Base-by-base conservation (phyloP, 2,888 invertebrate genomes). In the Geophilus truncorum region DNA sequence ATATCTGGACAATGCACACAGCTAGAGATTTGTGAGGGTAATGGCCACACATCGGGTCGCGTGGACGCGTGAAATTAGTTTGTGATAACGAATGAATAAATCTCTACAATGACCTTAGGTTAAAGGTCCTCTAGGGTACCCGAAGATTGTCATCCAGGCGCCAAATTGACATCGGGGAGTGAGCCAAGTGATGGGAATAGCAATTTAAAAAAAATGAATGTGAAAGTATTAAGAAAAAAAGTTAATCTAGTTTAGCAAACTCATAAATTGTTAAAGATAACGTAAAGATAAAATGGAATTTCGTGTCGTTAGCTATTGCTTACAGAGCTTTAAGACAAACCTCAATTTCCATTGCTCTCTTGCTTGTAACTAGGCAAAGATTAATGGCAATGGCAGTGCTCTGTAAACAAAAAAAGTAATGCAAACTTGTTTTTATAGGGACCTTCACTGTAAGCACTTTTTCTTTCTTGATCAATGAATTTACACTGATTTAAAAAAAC, bases 31-130 rank as follows among this genome's bases (percentile, higher is more conserved):
- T n/a, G n/a, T n/a, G 25, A 10, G 62, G 23, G 62, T 15, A 62
- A 23, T 62, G 62, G 25, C 62, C 62, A 62, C 25, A 23, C 62
- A 62, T 62, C 62, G 15, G 62, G 28, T 62, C 62, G 25, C 62
- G 62, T 28, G 62, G 62, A 62, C 62, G 62, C 62, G 62, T 62
- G 62, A 62, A 62, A 62, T 62, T 62, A 62, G 62, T 62, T 62
- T 62, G 62, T 62, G 62, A 62, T 62, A 62, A 62, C 62, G 62
- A 25, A 62, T 62, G 62, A 62, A 62, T 62, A 62, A 62, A 62
- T 62, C 62, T 62, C 28, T 25, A 25, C 62, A 62, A 62, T 15
- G 25, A 28, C 23, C 62, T 9, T 1, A 28, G 23, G 62, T 15
- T 62, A 62, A 62, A 62, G 62, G 62, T 62, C 25, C 62, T 62